Base-by-base conservation (phyloP, 2,797 vertebrate genomes). In the Lagodon rhomboides region DNA sequence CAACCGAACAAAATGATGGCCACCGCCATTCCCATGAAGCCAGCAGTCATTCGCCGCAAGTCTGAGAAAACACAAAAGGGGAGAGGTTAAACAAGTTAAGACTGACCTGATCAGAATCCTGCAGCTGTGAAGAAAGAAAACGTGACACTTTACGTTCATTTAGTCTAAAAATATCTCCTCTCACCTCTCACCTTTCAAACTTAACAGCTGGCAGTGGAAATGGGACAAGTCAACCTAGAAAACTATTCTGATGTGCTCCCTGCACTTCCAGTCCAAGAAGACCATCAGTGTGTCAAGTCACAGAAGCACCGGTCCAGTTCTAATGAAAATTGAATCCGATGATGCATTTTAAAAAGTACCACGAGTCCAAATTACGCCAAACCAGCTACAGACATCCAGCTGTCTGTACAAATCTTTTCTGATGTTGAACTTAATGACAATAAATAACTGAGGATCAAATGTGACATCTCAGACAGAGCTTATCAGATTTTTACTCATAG, bases 11-110 rank as follows among this genome's bases (percentile, higher is more conserved):
- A 96, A 91, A 99, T 99, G 93, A 99, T 99, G 89, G 98, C 98
- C 82, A 99, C 97, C 0, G 98, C 98, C 98, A 99, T 99, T 88
- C 98, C 98, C 97, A 99, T 99, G 93, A 99, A 99, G 53, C 98
- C 98, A 1, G 98, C 98, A 0, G 98, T 99, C 98, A 99, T 99
- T 87, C 98, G 94, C 87, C 98, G 96, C 91, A 99, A 91, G 90
- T 99, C 98, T 99, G 93, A 47, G 46, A 23, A 82, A 17, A 89
- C 17, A 92, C 25, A 64, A 3, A 3, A 15, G 15, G 0, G 61
- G 51, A 61, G 38, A 60, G 15, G 30, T 34, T 64, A 22, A n/a
- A 51, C 13, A 49, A 23, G 9, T 22, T 2, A 13, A 25, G 30
- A 30, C 8, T 18, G 23, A 68, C n/a, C 34, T 55, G 16, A 47